These are phyloP conservation scores for Polydrusus pterygomalis DNA, from an alignment of 2,888 invertebrate genomes.

Conservation along the genomic window DNA sequence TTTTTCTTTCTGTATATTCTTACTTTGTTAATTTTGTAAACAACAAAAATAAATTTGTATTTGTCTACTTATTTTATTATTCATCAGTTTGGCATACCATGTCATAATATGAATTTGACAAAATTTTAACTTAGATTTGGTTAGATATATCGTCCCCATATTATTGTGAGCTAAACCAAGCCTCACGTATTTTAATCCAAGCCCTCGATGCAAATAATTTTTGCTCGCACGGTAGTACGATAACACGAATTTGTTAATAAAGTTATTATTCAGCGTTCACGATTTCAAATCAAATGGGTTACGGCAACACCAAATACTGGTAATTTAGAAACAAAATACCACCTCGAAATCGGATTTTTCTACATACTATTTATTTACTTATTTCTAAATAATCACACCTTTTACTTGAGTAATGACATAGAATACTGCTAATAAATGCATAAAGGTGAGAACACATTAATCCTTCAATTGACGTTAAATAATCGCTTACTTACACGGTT, in stretches of 20 bases:
- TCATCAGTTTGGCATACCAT: too few species aligned
- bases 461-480: conserved; percentile 24
- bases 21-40: too few species aligned
- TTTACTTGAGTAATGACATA: conserved; percentile 21
- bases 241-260: conserved; percentile 9
- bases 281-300: not conserved
- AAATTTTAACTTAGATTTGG: too few species aligned
- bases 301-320: conserved; percentile 2
- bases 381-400: conserved; percentile 13
- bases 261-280: not conserved
- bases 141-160: too few species aligned
- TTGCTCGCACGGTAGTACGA: too few species aligned
- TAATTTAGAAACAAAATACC: conserved; percentile 8
- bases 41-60: too few species aligned
- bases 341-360: not conserved
- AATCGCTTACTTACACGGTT: conserved; percentile 31
- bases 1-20: too few species aligned
- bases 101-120: too few species aligned
- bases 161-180: too few species aligned
- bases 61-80: too few species aligned
- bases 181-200: too few species aligned
- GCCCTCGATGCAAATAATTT: too few species aligned
- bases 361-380: conserved; percentile 7
- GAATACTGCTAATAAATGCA: conserved; percentile 17
- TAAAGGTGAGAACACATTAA: conserved; percentile 31